Evolutionary conservation across 2,888 invertebrate genomes (phyloP).

Genomic region (Scelioninae gen. 1): DNA sequence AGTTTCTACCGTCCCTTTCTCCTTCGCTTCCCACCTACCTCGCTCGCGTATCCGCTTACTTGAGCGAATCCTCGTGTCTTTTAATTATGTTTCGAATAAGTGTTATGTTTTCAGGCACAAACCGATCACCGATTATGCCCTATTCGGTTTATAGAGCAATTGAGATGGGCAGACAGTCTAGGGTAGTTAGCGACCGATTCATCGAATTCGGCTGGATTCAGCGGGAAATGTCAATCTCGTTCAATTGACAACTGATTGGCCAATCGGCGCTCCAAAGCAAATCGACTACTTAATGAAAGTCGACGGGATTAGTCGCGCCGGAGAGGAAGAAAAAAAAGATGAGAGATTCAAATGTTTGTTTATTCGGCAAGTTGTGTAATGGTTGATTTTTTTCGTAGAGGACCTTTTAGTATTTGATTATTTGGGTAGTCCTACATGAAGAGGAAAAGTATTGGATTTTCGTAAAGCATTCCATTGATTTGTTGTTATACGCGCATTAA

Average conservation of each 20-base stretch:
- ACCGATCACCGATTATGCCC: neutral
- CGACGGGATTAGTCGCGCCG: conserved; percentile 32
- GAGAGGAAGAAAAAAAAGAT: neutral
- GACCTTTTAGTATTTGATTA: too few relatives aligned
- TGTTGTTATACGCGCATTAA: too few relatives aligned
- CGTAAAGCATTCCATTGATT: too few relatives aligned
- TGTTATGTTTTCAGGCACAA: conserved; percentile 4
- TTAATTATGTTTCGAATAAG: conserved; percentile 33
- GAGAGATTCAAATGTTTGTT: neutral
- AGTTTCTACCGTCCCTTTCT: conserved; percentile 39
- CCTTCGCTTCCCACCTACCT: conserved; percentile 58
- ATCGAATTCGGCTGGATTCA: conserved; percentile 13
- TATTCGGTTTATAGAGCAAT: neutral
- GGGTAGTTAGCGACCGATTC: conserved; percentile 18
- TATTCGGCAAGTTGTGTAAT: neutral
- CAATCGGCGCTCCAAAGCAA: conserved; percentile 23
- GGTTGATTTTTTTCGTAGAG: neutral
- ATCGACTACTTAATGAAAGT: conserved; percentile 37
- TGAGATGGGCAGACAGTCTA: neutral
- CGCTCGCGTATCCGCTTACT: conserved; percentile 34
- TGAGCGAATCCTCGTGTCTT: conserved; percentile 2
- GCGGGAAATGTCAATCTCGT: conserved; percentile 50
- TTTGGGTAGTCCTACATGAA: too few relatives aligned
- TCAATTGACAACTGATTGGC: conserved; percentile 48
- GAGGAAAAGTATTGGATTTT: too few relatives aligned